Percentiles rank a stretch among this genome's conserved stretches.
These are phyloP conservation scores for Coracias cyanogaster DNA, from an alignment of 2,797 vertebrate genomes.

Conservation along the genomic window DNA sequence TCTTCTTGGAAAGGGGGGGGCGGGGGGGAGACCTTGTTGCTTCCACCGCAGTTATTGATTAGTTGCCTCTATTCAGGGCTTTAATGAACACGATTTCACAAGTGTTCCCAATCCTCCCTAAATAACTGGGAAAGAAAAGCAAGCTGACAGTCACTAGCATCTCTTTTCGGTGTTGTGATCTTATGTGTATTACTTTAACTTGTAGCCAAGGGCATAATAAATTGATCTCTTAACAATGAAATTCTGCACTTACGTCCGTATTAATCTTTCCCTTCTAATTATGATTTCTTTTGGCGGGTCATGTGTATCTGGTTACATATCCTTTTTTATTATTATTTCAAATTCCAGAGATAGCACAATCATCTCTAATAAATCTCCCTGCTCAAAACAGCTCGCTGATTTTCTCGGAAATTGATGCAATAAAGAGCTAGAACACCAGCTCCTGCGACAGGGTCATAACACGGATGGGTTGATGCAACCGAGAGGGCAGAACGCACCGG, in stretches of 20 bases:
- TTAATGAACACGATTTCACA: slow-evolving; percentile 23
- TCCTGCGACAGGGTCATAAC: background rate
- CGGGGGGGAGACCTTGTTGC: slow-evolving; percentile 52
- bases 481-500: background rate
- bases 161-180: background rate
- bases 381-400: background rate
- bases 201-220: slow-evolving; percentile 13
- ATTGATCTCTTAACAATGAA: slow-evolving; percentile 12
- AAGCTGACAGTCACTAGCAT: background rate
- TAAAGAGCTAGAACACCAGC: background rate
- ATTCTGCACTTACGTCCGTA: background rate
- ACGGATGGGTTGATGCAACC: background rate
- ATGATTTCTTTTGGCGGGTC: background rate
- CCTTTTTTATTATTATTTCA: background rate
- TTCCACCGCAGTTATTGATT: slow-evolving; percentile 59
- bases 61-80: slow-evolving; percentile 12
- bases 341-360: background rate
- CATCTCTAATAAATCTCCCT: background rate
- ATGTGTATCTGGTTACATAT: background rate
- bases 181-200: background rate
- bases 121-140: background rate
- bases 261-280: background rate
- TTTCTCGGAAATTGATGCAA: background rate
- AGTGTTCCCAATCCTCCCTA: background rate
- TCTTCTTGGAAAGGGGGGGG: slow-evolving; percentile 3